These are phyloP conservation scores for Gouania willdenowi DNA, from an alignment of 2,797 vertebrate species.

Conservation along the genomic window DNA sequence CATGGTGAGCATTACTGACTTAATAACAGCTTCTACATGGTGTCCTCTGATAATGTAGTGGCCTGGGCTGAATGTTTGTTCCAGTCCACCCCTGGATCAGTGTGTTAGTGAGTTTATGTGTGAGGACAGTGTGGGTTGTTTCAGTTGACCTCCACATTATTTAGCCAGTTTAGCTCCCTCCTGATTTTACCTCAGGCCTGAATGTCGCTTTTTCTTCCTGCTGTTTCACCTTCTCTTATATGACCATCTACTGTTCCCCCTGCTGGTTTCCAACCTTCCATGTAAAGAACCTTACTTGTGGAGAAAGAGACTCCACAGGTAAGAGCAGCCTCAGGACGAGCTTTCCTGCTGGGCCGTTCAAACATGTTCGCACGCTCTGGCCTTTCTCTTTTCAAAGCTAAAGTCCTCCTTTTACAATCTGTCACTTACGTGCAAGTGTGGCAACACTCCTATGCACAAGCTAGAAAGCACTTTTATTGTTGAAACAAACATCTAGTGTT, in stretches of 20 bases:
- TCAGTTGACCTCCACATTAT: constrained; percentile 30
- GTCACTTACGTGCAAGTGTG: constrained; percentile 5
- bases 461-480: background rate
- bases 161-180: constrained; percentile 20
- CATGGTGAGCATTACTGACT: too few relatives aligned
- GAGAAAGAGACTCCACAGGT: constrained; percentile 45
- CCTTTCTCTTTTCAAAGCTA: constrained; percentile 36
- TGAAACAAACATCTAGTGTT: too few relatives aligned
- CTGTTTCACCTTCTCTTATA: constrained; percentile 60
- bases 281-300: constrained; percentile 35
- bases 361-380: constrained; percentile 40
- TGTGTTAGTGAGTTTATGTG: background rate
- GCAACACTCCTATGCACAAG: constrained; percentile 4
- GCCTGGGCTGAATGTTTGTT: too few relatives aligned
- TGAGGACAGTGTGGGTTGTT: background rate
- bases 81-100: too few relatives aligned
- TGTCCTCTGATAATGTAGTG: too few relatives aligned
- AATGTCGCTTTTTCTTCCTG: constrained; percentile 36
- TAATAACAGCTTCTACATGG: too few relatives aligned
- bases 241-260: constrained; percentile 35
- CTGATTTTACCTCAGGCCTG: constrained; percentile 44
- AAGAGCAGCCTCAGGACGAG: constrained; percentile 56
- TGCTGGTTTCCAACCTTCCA: constrained; percentile 35
- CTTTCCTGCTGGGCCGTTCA: constrained; percentile 44
- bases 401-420: constrained; percentile 15